Base-by-base conservation (phyloP, 2,888 invertebrate species). In the Isoperla grammatica region DNA sequence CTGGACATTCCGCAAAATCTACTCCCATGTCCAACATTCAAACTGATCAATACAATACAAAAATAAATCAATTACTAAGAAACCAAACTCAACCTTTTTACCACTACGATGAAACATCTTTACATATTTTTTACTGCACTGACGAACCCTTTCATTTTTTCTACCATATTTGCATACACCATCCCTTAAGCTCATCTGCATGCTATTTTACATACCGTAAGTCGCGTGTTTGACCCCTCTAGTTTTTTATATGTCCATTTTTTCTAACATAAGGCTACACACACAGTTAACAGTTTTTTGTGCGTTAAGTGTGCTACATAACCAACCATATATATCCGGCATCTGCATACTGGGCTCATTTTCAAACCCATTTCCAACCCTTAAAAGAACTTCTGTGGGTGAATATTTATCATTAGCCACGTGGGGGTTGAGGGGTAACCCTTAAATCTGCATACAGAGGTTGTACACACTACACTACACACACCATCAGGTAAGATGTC, bases 351-450 rank as follows among this genome's bases (percentile, higher is more conserved):
- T 2, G 45, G 11, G 15, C 9, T 45, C 45, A 19, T 11, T 45
- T 45, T 45, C 45, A 53, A 39, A 15, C 39, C 53, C 45, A 19
- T 11, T 45, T 45, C 17, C 45, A 53, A 39, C 49, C 39, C 53
- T 53, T 17, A 53, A 53, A 49, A 23, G 15, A 17, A 53, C 39
- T 8, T 53, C 53, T 15, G 53, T 53, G 53, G 53, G 53, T 53
- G 53, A 37, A 53, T 53, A 53, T 53, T 53, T 53, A 53, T 53
- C 53, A 53, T 53, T 53, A 53, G 53, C 53, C 53, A 37, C 39
- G 53, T 53, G 53, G 53, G 37, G 8, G 39, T 15, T 17, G 49
- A 39, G 15, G 20, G 53, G 53, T 22, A 39, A 53, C 53, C 53
- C 53, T 37, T 39, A 22, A 37, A 53, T 53, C 53, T 53, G 53